These are phyloP conservation scores for Lichenostomus cassidix DNA, from an alignment of 2,113 vertebrate species.

Conservation along the genomic window DNA sequence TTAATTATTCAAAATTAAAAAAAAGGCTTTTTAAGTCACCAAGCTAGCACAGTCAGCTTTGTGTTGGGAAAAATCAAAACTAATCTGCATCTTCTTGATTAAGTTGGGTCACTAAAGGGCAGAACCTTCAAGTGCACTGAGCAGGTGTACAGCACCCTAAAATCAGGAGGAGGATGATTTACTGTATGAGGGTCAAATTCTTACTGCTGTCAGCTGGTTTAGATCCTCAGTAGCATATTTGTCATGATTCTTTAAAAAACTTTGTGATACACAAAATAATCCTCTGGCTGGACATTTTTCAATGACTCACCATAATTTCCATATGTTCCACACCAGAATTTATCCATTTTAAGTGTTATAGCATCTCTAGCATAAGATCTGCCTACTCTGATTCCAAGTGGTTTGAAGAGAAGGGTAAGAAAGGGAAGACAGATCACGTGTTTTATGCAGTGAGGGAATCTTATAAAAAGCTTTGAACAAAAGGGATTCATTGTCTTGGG, in stretches of 20 bases:
- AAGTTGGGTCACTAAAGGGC: neutral
- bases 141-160: neutral
- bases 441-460: neutral
- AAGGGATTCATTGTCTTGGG: neutral
- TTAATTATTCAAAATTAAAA: neutral
- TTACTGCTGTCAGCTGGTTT: neutral
- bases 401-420: neutral
- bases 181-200: accelerated
- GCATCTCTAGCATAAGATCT: neutral
- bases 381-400: neutral
- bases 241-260: neutral
- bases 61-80: neutral
- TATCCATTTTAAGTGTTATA: neutral
- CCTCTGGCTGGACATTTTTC: neutral
- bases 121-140: neutral
- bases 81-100: neutral
- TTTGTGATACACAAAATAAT: neutral
- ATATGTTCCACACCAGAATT: neutral
- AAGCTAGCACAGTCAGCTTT: neutral
- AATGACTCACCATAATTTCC: neutral
- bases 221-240: neutral
- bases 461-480: neutral
- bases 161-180: neutral
- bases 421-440: neutral
- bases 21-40: neutral